phyloP scores from a whole-genome alignment of 2,113 vertebrate genomes.

The Hippolais icterina region DNA sequence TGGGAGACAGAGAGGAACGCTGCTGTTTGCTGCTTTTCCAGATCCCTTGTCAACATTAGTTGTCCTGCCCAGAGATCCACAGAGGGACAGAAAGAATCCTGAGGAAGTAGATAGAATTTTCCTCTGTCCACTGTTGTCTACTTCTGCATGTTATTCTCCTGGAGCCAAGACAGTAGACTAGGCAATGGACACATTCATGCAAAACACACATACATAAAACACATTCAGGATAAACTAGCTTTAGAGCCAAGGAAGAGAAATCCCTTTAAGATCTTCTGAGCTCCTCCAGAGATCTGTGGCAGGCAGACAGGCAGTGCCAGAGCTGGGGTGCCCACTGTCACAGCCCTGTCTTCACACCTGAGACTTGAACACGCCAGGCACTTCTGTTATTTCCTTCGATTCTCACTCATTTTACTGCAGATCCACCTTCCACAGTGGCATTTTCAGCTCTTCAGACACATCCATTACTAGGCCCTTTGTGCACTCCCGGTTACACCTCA shows the following conservation, averaged over 20 bases:
- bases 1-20: background rate
- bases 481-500: background rate
- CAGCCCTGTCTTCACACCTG: background rate
- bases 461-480: background rate
- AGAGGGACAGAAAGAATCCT: background rate
- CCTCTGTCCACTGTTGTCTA: background rate
- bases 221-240: background rate
- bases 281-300: background rate
- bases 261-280: background rate
- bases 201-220: background rate
- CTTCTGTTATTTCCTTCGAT: background rate
- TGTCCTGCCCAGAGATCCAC: background rate
- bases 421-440: background rate
- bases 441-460: background rate
- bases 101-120: background rate
- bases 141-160: background rate
- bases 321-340: background rate
- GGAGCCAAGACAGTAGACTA: background rate
- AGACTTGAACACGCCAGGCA: background rate
- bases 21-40: background rate
- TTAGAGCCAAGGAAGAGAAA: background rate
- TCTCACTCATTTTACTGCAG: background rate
- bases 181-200: background rate
- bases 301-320: background rate
- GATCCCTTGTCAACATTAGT: background rate